Conservation (phyloP, 1,140 invertebrate species). For the Theocolax elegans region DNA sequence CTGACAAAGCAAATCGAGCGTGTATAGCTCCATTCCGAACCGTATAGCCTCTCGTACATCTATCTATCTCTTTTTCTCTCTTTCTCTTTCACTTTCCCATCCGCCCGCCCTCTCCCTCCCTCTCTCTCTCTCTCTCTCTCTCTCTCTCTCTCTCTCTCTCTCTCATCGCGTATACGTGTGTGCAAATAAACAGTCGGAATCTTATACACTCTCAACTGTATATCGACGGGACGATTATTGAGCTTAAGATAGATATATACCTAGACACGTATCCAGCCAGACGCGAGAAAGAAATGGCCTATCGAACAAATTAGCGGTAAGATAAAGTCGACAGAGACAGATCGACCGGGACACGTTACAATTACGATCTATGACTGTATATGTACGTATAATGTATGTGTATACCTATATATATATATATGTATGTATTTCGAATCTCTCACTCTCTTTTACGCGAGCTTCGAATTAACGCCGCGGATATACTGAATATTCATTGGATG, state of each 20-base stretch:
- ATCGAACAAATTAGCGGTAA: conserved; percentile 63
- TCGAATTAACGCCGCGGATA: neutral
- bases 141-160: too few species aligned
- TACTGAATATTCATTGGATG: conserved; percentile 26
- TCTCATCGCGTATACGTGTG: too few species aligned
- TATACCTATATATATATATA: neutral
- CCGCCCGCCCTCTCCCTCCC: too few species aligned
- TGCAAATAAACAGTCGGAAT: too few species aligned
- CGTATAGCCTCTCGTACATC: too few species aligned
- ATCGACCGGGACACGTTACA: conserved; percentile 50
- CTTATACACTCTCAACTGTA: too few species aligned
- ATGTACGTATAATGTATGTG: neutral
- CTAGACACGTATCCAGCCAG: too few species aligned
- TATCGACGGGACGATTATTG: too few species aligned
- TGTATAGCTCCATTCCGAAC: conserved; percentile 13
- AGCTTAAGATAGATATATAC: too few species aligned
- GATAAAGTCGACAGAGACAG: conserved; percentile 65
- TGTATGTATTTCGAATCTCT: neutral
- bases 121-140: too few species aligned
- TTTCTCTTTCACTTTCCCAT: too few species aligned
- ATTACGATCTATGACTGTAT: neutral
- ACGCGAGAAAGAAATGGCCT: conserved; percentile 43
- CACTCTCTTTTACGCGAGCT: neutral
- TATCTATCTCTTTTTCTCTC: too few species aligned
- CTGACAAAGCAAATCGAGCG: conserved; percentile 23